Evolutionary conservation across 2,888 invertebrate genomes (phyloP), one percentile per base, ranked within the genome.

Genomic region (Erebia epiphron): DNA sequence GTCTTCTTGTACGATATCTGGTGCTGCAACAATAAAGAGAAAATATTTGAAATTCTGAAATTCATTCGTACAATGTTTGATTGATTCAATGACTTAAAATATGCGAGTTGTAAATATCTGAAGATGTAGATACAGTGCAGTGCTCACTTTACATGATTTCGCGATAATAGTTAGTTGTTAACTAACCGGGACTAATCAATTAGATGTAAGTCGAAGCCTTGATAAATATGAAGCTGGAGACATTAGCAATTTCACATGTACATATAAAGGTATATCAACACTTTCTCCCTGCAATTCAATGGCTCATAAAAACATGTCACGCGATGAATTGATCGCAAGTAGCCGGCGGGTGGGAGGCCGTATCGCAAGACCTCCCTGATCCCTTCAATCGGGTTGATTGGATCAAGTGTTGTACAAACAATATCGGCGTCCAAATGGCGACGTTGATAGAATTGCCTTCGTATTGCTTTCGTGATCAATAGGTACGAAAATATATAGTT

Each of bases 1-100:
- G 86, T 97, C 92, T 72, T 92, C 97, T 89, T 96, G 96, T 64
- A 95, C 95, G 74, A 96, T 92, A 82, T 96, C 96, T 69, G 95
- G 95, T 84, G 95, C 97, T 97, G 94, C 50, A 96, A 95, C 83
- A 90, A 88, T 18, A 77, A 77, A 76, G 76, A 77, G 79, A 67
- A 61, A 70, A 46, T 0, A 46, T 46, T 11, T 11, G 1, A 46
- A 46, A 46, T 43, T 2, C 43, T 11, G 3, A 46, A 46, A 46
- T 43, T 2, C 43, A 46, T 11, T 46, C 11, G 9, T 13, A 11
- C 11, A 46, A 35, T 35, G 5, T 46, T 3, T 13, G 46, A 13
- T 46, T 13, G 13, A 46, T 46, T 46, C 46, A 13, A 13, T 46
- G 3, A 10, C 11, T 46, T 13, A 9, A 8, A 26, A 1, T n/a